These are phyloP conservation scores for Chaetodon trifascialis DNA, from an alignment of 2,113 vertebrate genomes.

Conservation along the genomic window DNA sequence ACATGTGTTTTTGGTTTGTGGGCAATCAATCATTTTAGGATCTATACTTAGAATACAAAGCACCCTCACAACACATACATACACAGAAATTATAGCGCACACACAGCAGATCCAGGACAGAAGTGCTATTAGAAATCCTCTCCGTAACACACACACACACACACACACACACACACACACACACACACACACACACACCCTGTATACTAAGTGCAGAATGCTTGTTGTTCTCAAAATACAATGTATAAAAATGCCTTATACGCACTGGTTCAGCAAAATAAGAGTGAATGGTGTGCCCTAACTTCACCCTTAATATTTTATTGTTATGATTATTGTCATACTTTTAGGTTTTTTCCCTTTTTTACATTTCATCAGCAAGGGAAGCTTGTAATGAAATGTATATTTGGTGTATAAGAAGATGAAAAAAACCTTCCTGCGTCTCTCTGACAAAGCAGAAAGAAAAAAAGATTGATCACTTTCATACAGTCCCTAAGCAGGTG, in stretches of 20 bases:
- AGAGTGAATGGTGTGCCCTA: too few species aligned
- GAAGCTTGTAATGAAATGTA: neutral
- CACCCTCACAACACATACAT: conserved; percentile 27
- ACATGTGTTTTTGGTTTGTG: conserved; percentile 11
- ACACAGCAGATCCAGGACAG: neutral
- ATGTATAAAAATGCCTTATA: too few species aligned
- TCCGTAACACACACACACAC: too few species aligned
- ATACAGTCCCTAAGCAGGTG: neutral
- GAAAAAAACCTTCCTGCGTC: neutral
- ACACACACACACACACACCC: too few species aligned
- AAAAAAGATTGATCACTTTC: neutral
- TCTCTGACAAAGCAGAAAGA: neutral
- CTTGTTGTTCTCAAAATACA: too few species aligned
- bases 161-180: too few species aligned
- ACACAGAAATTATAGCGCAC: conserved; percentile 16
- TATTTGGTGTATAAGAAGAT: neutral
- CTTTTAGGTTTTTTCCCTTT: too few species aligned
- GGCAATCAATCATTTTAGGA: conserved; percentile 44
- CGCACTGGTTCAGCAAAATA: too few species aligned
- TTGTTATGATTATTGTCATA: too few species aligned
- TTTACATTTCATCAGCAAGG: too few species aligned
- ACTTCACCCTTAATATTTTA: too few species aligned
- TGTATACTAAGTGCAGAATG: too few species aligned
- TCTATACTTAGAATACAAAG: neutral
- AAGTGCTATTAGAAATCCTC: neutral